Conservation (phyloP, 2,888 invertebrate species). For the Caradrina clavipalpis region DNA sequence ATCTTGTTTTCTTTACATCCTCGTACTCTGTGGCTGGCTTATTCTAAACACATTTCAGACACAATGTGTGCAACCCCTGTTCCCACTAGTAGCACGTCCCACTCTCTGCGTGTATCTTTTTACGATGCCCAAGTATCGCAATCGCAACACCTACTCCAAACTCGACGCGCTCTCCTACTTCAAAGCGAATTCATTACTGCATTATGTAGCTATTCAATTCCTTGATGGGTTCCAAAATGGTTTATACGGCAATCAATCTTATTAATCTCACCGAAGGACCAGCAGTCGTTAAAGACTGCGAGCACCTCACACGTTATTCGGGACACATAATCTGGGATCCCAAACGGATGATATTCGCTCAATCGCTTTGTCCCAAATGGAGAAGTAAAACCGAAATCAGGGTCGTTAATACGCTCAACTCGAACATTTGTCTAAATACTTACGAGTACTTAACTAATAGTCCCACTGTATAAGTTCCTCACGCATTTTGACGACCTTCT, state of each 20-base stretch:
- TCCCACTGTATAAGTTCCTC: conserved; percentile 9
- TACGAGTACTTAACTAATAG: conserved; percentile 33
- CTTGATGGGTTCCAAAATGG: conserved; percentile 49
- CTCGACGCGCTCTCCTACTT: conserved; percentile 11
- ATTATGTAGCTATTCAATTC: conserved; percentile 39
- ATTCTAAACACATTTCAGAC: conserved; percentile 29
- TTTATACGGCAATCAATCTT: conserved; percentile 65
- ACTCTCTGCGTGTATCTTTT: conserved; percentile 10
- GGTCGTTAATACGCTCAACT: conserved; percentile 52
- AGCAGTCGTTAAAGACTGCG: conserved; percentile 60
- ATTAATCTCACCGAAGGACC: conserved; percentile 59
- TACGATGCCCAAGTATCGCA: conserved; percentile 24
- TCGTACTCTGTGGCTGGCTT: conserved; percentile 11
- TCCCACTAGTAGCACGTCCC: conserved; percentile 16
- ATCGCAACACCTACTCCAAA: too few species aligned
- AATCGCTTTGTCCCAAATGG: conserved; percentile 58
- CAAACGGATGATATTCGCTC: conserved; percentile 58
- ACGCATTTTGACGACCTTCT: conserved; percentile 37
- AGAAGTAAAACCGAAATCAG: conserved; percentile 57
- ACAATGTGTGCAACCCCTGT: conserved; percentile 34
- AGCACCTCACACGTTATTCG: conserved; percentile 57
- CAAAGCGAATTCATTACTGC: conserved; percentile 48
- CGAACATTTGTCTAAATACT: conserved; percentile 60
- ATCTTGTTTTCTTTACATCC: conserved; percentile 38
- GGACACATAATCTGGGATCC: conserved; percentile 60